Evolutionary conservation across 1,140 invertebrate genomes (phyloP).

Genomic region (Zaprionus taronus): DNA sequence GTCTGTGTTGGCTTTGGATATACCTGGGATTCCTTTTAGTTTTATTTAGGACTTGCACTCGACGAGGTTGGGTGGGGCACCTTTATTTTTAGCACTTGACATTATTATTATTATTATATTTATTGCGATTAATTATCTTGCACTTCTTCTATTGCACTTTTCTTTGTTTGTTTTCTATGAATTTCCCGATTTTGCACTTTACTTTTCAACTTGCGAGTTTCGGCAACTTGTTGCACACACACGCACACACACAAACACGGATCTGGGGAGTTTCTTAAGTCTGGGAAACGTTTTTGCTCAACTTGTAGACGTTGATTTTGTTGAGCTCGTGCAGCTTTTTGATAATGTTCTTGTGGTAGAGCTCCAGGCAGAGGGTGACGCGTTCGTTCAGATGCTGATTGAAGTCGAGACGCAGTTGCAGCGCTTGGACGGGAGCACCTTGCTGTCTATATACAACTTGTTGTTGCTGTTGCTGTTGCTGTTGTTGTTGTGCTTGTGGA

Average conservation of each 20-base stretch:
- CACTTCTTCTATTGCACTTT: conserved; percentile 51
- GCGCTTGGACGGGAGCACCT: conserved; percentile 14
- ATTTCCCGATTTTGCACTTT: conserved; percentile 17
- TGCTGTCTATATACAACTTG: neutral
- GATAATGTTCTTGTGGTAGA: conserved; percentile 76
- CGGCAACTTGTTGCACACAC: conserved; percentile 36
- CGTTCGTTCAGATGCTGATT: conserved; percentile 70
- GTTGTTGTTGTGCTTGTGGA: conserved; percentile 19
- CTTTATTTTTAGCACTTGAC: conserved; percentile 55
- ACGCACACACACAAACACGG: no score
- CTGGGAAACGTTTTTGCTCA: conserved; percentile 64
- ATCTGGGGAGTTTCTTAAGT: conserved; percentile 52
- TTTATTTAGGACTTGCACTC: conserved; percentile 47
- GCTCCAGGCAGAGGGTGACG: conserved; percentile 64
- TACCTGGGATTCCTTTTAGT: neutral
- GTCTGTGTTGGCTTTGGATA: neutral
- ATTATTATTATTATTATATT: conserved; percentile 26
- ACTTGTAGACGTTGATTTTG: conserved; percentile 56
- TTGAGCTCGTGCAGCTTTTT: conserved; percentile 56
- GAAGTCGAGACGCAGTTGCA: conserved; percentile 44
- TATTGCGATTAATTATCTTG: conserved; percentile 19
- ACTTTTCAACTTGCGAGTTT: conserved; percentile 19
- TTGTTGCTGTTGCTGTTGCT: conserved; percentile 6
- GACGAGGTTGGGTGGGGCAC: conserved; percentile 42
- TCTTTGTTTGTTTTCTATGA: conserved; percentile 34